phyloP scores from a whole-genome alignment of 1,140 invertebrate genomes.

The Drosophila nannoptera region DNA sequence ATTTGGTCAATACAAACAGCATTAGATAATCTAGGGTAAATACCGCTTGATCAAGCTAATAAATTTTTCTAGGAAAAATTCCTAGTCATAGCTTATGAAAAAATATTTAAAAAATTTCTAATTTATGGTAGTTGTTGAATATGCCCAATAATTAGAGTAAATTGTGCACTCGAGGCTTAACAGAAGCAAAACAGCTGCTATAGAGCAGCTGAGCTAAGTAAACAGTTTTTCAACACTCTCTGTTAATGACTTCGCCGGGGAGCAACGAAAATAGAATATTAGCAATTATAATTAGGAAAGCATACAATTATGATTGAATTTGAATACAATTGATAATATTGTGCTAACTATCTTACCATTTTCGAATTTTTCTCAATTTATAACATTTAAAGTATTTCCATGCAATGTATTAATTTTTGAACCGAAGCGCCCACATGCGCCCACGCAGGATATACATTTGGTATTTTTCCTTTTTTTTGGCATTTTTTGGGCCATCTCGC shows the following conservation, averaged over 20 bases:
- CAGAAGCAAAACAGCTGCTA: background rate
- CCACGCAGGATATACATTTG: slow-evolving; percentile 12
- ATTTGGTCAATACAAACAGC: background rate
- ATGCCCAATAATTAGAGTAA: too few relatives aligned
- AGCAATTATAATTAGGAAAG: background rate
- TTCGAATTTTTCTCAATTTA: background rate
- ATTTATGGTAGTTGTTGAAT: too few relatives aligned
- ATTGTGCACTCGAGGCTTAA: background rate
- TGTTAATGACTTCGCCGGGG: background rate
- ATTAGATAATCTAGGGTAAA: background rate
- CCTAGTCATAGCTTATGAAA: too few relatives aligned
- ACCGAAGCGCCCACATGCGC: background rate
- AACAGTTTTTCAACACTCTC: background rate
- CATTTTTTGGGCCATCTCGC: slow-evolving; percentile 22
- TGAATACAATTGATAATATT: background rate
- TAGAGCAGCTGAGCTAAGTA: slow-evolving; percentile 5
- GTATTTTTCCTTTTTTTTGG: slow-evolving; percentile 27
- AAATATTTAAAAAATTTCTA: too few relatives aligned
- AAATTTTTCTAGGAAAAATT: background rate
- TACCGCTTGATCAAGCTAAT: background rate
- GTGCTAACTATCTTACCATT: background rate
- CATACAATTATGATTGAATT: background rate
- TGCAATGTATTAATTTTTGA: background rate
- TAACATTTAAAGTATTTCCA: too few relatives aligned
- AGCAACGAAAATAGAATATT: slow-evolving; percentile 8